These are phyloP conservation scores for Rana temporaria DNA, from an alignment of 2,113 vertebrate genomes.

Conservation along the genomic window DNA sequence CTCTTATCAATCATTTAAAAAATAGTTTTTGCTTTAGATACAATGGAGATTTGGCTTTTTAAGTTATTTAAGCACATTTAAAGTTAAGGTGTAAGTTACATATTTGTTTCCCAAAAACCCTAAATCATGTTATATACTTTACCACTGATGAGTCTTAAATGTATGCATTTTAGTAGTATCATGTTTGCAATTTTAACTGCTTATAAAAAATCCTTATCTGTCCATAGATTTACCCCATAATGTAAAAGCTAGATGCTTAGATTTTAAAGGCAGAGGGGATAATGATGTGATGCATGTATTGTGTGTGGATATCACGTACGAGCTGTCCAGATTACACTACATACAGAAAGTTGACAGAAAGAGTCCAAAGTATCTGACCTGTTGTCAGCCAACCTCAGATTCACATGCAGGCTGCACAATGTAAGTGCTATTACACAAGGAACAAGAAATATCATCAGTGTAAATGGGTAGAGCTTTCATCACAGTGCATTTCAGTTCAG, in stretches of 20 bases:
- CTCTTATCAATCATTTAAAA: too few species aligned
- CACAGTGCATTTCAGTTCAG: constrained; percentile 60
- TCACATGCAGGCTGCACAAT: constrained; percentile 43
- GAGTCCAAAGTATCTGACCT: constrained; percentile 65
- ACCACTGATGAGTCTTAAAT: too few species aligned
- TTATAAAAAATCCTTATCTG: not conserved
- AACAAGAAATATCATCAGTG: constrained; percentile 57
- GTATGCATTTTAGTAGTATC: too few species aligned
- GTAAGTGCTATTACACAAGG: constrained; percentile 51
- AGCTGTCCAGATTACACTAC: constrained; percentile 51
- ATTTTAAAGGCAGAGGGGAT: constrained; percentile 14
- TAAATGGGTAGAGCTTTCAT: constrained; percentile 53
- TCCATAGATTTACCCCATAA: not conserved
- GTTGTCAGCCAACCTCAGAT: constrained; percentile 56
- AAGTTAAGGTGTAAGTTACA: too few species aligned
- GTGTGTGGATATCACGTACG: constrained; percentile 55
- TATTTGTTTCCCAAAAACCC: too few species aligned
- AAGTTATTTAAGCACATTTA: too few species aligned
- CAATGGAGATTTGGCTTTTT: too few species aligned
- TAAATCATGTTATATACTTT: too few species aligned
- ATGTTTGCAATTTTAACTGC: too few species aligned
- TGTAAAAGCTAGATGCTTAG: not conserved
- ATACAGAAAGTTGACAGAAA: constrained; percentile 59
- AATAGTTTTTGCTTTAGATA: too few species aligned
- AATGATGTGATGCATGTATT: constrained; percentile 40